These are phyloP conservation scores for Synodontis membranacea DNA, from an alignment of 2,113 vertebrate genomes.

Conservation along the genomic window DNA sequence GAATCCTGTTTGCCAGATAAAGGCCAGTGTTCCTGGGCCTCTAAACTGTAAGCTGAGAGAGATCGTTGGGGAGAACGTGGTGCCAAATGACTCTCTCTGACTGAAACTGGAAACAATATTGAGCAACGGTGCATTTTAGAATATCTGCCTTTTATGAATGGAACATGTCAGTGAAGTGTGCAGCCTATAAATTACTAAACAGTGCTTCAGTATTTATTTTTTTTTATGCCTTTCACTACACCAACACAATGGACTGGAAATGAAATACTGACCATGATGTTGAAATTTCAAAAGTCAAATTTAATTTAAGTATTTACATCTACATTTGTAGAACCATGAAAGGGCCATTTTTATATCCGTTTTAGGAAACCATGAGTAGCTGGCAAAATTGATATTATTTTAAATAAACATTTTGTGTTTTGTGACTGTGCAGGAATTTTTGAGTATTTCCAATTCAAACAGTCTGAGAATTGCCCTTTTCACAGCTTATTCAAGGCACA, in stretches of 20 bases:
- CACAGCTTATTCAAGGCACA: background rate
- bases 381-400: background rate
- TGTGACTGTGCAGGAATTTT: background rate
- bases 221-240: background rate
- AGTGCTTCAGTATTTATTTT: background rate
- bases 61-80: conserved; percentile 33
- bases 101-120: background rate
- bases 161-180: background rate
- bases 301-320: background rate
- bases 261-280: background rate
- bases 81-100: conserved; percentile 14
- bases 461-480: background rate
- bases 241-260: background rate
- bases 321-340: background rate
- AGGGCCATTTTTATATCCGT: background rate
- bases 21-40: conserved; percentile 60
- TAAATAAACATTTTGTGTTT: background rate
- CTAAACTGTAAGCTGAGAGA: conserved; percentile 6
- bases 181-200: background rate
- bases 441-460: background rate
- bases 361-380: background rate
- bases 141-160: conserved; percentile 4
- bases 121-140: background rate
- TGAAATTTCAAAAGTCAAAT: background rate
- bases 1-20: conserved; percentile 61